Conservation (phyloP, 1,140 invertebrate species). For the Meloidogyne chitwoodi region DNA sequence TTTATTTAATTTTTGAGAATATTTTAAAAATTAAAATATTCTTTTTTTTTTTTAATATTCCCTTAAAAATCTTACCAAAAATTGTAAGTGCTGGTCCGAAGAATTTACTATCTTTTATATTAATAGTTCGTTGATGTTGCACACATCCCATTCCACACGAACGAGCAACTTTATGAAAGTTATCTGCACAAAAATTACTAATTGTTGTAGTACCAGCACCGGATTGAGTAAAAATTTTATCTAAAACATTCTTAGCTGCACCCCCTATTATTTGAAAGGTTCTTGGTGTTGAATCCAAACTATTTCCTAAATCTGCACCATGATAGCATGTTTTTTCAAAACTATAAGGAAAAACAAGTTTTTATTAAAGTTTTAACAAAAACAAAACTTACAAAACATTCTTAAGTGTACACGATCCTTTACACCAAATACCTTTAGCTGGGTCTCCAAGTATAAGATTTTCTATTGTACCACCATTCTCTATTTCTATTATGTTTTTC, state of each 20-base stretch:
- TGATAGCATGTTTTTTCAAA: not conserved
- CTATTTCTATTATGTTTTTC: too few relatives aligned
- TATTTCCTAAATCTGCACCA: not conserved
- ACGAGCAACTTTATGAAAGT: not conserved
- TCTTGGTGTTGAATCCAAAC: not conserved
- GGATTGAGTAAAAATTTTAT: slow-evolving; percentile 1
- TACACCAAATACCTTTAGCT: too few relatives aligned
- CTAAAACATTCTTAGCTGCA: not conserved
- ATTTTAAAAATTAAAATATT: not conserved
- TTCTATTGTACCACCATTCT: too few relatives aligned
- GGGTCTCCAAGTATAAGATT: too few relatives aligned
- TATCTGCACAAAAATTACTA: not conserved
- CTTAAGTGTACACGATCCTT: too few relatives aligned
- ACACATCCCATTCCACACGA: not conserved
- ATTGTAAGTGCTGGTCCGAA: not conserved
- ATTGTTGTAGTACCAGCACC: slow-evolving; percentile 9
- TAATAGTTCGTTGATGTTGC: not conserved
- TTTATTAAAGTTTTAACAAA: too few relatives aligned
- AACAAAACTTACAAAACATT: too few relatives aligned
- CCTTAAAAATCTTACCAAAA: not conserved
- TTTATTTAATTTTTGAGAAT: too few relatives aligned
- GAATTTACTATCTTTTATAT: not conserved
- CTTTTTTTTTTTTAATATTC: not conserved
- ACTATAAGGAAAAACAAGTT: not conserved
- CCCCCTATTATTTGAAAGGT: not conserved